Percentiles rank a stretch among this genome's conserved stretches.
phyloP scores from a whole-genome alignment of 2,888 invertebrate species.

The Invenusta paracnida region DNA sequence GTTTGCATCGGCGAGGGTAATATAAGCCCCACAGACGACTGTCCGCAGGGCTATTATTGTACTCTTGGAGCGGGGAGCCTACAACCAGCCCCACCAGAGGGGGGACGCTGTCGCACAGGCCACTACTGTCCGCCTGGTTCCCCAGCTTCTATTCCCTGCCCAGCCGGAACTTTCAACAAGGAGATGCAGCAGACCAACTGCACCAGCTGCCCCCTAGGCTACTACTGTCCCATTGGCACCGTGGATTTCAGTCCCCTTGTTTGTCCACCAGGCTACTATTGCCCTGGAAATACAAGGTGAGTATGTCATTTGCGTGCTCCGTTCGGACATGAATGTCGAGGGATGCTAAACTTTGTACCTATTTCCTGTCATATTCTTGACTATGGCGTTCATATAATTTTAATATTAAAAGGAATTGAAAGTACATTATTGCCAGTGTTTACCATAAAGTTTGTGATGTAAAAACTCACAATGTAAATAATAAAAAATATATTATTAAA shows the following conservation, averaged over 20 bases:
- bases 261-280: neutral
- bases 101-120: slow-evolving; percentile 53
- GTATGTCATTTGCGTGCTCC: too few relatives aligned
- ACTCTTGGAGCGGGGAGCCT: slow-evolving; percentile 41
- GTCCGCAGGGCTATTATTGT: slow-evolving; percentile 53
- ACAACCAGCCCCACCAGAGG: slow-evolving; percentile 48
- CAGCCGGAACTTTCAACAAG: slow-evolving; percentile 56
- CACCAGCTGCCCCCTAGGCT: neutral
- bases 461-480: too few relatives aligned
- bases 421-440: too few relatives aligned
- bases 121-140: slow-evolving; percentile 53
- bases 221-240: neutral
- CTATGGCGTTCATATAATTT: too few relatives aligned
- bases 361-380: too few relatives aligned
- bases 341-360: too few relatives aligned
- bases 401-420: too few relatives aligned
- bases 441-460: too few relatives aligned
- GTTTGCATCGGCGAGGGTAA: slow-evolving; percentile 52
- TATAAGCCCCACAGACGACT: slow-evolving; percentile 54
- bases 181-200: slow-evolving; percentile 46
- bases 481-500: too few relatives aligned
- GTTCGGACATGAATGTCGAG: too few relatives aligned
- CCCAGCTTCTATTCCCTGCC: slow-evolving; percentile 52
- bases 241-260: neutral
- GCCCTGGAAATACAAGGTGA: neutral